Evolutionary conservation across 2,888 invertebrate species (phyloP), one percentile per base, ranked within the genome.

Genomic region (Cataglyphis livida): DNA sequence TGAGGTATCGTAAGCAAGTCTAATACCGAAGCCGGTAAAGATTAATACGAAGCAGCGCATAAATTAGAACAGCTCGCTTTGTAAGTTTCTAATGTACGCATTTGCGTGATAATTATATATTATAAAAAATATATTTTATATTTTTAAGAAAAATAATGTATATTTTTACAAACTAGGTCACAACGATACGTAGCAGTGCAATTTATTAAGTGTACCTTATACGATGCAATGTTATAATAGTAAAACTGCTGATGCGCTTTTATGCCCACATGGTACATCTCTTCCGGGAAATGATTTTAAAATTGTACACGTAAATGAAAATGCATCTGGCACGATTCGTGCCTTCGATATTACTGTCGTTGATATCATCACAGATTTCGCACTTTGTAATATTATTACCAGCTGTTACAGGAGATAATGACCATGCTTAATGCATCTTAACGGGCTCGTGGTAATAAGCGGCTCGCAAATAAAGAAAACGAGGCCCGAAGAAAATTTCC

Each of bases 301-400:
- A 68, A 44, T 59, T 59, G 21, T 28, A 41, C 44, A 59, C 21
- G 18, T 57, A 7, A 68, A 68, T 21, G 44, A 51, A 51, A 59
- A 25, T 44, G 32, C 65, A 12, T 65, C 64, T 75, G 64, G 51
- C 65, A 68, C 78, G 12, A 57, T 66, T 68, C 66, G 57, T 57
- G 57, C 41, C 44, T 59, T 59, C 57, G 44, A 44, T 32, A 70
- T 70, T 70, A 79, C 61, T 59, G 70, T 21, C 32, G 25, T 68
- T 35, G 68, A 59, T 78, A 78, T 21, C 76, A 66, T 44, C 57
- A 51, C 7, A 21, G 18, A 15, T 18, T 44, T 79, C 59, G 70
- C 57, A 79, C 78, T 59, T 48, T 3, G 70, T 59, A 68, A 79
- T 59, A 70, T 79, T 68, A 79, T 79, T 79, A 70, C 41, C 59